These are phyloP conservation scores for Macroramphosus scolopax DNA, from an alignment of 2,797 vertebrate species.

Conservation along the genomic window DNA sequence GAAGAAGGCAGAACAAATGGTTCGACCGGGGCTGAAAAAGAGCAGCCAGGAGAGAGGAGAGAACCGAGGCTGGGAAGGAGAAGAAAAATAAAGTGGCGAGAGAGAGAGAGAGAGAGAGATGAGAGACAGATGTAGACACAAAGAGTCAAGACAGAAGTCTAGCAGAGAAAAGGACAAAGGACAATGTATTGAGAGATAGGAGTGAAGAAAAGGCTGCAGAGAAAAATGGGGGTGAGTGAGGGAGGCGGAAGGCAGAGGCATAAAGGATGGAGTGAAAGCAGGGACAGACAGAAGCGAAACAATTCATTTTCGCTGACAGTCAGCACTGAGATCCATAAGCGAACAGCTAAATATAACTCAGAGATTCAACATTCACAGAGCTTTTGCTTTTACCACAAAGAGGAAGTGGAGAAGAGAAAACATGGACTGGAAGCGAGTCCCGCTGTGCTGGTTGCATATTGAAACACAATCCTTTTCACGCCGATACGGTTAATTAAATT, in stretches of 20 bases:
- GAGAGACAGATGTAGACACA: conserved; percentile 52
- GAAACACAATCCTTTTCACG: conserved; percentile 44
- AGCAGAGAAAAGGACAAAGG: conserved; percentile 40
- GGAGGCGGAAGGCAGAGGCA: conserved; percentile 49
- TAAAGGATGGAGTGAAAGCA: conserved; percentile 64
- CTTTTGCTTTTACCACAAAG: conserved; percentile 40
- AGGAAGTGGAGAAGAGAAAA: conserved; percentile 51
- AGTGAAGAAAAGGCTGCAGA: conserved; percentile 51
- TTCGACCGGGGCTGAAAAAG: conserved; percentile 51
- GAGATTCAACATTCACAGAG: conserved; percentile 65
- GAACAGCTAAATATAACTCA: conserved; percentile 75
- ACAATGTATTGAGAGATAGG: conserved; percentile 57
- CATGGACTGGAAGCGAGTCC: conserved; percentile 31
- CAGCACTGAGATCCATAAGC: conserved; percentile 74
- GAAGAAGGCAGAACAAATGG: conserved; percentile 72
- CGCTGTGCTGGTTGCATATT: conserved; percentile 21
- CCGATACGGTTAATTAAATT: conserved; percentile 56
- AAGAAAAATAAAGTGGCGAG: conserved; percentile 39
- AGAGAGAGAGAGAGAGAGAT: conserved; percentile 21
- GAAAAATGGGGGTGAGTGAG: conserved; percentile 53
- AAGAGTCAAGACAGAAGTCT: conserved; percentile 32
- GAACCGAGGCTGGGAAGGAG: conserved; percentile 23
- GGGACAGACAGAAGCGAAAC: conserved; percentile 70
- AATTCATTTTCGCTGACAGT: conserved; percentile 77
- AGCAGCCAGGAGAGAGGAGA: conserved; percentile 28